A percentile compares a stretch with the other conserved stretches of the same genome.
phyloP scores from a whole-genome alignment of 2,113 vertebrate species.

The Upupa epops region DNA sequence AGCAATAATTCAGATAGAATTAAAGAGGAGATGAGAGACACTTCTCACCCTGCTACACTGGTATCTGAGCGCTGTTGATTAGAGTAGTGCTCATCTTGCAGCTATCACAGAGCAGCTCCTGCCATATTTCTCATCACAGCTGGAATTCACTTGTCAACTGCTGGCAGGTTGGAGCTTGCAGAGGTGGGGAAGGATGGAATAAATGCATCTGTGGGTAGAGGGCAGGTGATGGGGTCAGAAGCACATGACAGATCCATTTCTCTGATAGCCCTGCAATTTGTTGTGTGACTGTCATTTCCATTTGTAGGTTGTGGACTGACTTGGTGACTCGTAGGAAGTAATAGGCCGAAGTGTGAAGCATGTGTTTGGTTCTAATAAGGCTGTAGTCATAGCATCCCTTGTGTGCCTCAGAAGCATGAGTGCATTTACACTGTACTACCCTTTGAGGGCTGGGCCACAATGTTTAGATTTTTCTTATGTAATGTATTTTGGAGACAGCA shows the following conservation, averaged over 20 bases:
- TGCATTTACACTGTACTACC: not conserved
- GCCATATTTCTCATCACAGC: not conserved
- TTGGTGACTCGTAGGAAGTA: not conserved
- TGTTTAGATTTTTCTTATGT: not conserved
- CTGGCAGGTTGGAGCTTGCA: not conserved
- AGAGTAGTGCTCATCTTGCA: not conserved
- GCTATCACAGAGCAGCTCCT: not conserved
- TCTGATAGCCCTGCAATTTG: not conserved
- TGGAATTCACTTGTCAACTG: not conserved
- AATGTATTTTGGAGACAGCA: not conserved
- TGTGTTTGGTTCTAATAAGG: not conserved
- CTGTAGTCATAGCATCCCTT: not conserved
- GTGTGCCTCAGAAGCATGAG: not conserved
- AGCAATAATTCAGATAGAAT: not conserved
- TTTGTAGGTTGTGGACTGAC: not conserved
- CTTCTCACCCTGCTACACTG: not conserved
- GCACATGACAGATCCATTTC: not conserved
- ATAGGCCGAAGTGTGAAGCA: not conserved
- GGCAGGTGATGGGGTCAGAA: not conserved
- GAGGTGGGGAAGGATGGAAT: not conserved
- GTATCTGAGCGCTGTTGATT: not conserved
- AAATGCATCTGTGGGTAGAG: conserved; percentile 8
- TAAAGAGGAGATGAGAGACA: not conserved
- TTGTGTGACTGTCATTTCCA: not conserved
- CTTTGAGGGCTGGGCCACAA: not conserved